Evolutionary conservation across 2,797 vertebrate species (phyloP).

Genomic region (Sebastolobus altivelis): DNA sequence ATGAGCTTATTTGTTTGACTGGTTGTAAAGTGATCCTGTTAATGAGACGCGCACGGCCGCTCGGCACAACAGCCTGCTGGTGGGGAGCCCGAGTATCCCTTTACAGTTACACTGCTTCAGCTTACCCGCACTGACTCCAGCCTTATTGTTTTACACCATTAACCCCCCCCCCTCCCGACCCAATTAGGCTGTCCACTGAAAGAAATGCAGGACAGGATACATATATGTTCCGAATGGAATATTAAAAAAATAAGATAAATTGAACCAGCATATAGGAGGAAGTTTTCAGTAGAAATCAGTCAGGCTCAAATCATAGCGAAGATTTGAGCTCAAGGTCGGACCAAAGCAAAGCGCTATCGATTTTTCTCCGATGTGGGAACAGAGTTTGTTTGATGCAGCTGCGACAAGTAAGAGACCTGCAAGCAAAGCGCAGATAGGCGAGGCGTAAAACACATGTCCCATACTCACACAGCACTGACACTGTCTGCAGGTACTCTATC

Average conservation of each 20-base stretch:
- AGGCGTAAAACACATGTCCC: slow-evolving; percentile 60
- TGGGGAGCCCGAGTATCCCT: slow-evolving; percentile 72
- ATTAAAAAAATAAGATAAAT: not conserved
- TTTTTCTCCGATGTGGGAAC: slow-evolving; percentile 67
- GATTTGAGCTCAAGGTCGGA: slow-evolving; percentile 63
- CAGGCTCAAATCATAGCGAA: slow-evolving; percentile 70
- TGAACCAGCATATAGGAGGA: not conserved
- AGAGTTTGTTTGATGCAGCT: slow-evolving; percentile 78
- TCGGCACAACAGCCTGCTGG: slow-evolving; percentile 75
- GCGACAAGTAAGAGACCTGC: slow-evolving; percentile 53
- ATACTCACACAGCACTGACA: slow-evolving; percentile 65
- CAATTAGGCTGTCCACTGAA: slow-evolving; percentile 18
- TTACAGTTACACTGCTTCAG: slow-evolving; percentile 74
- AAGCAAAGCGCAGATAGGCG: slow-evolving; percentile 65
- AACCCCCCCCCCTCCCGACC: slow-evolving; percentile 19
- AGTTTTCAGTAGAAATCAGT: slow-evolving; percentile 61
- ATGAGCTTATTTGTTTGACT: slow-evolving; percentile 72
- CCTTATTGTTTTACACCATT: slow-evolving; percentile 74
- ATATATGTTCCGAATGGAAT: not conserved
- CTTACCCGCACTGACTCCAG: slow-evolving; percentile 69
- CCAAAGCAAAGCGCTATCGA: slow-evolving; percentile 71
- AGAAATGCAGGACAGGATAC: not conserved
- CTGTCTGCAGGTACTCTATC: slow-evolving; percentile 22
- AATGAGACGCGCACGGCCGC: slow-evolving; percentile 69
- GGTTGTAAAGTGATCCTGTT: slow-evolving; percentile 79